A percentile compares a stretch with the other conserved stretches of the same genome.
These are phyloP conservation scores for Eublepharis macularius DNA, from an alignment of 2,113 vertebrate genomes.

Conservation along the genomic window DNA sequence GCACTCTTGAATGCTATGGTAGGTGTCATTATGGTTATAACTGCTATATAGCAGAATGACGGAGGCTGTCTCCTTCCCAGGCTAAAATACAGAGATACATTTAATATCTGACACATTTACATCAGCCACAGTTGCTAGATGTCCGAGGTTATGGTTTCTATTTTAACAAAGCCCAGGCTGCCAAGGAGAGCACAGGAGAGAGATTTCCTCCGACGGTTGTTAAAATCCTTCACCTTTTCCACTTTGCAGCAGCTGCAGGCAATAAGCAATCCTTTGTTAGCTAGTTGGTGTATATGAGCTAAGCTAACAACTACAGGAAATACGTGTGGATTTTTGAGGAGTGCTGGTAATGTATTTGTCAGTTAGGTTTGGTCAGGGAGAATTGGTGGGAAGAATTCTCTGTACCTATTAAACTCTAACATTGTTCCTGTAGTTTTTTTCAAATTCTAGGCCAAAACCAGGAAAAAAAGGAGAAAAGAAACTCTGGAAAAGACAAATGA, in stretches of 20 bases:
- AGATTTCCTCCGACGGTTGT: background rate
- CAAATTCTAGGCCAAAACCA: background rate
- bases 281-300: background rate
- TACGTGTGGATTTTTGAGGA: constrained; percentile 6
- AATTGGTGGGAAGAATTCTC: background rate
- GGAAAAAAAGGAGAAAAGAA: too few species aligned
- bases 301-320: constrained; percentile 5
- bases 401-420: background rate
- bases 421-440: background rate
- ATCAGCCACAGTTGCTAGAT: constrained; percentile 2
- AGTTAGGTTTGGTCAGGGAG: background rate
- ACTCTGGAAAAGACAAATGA: too few species aligned
- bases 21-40: background rate
- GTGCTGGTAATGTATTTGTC: constrained; percentile 7
- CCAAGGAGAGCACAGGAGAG: constrained; percentile 17
- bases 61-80: background rate
- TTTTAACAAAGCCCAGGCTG: constrained; percentile 43
- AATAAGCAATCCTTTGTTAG: constrained; percentile 24
- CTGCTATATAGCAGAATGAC: background rate
- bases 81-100: constrained; percentile 16
- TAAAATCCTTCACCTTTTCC: constrained; percentile 24
- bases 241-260: background rate
- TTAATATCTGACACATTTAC: constrained; percentile 25
- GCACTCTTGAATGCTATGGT: background rate
- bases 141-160: constrained; percentile 38